phyloP scores from a whole-genome alignment of 2,113 vertebrate species.

The Sapayoa aenigma region DNA sequence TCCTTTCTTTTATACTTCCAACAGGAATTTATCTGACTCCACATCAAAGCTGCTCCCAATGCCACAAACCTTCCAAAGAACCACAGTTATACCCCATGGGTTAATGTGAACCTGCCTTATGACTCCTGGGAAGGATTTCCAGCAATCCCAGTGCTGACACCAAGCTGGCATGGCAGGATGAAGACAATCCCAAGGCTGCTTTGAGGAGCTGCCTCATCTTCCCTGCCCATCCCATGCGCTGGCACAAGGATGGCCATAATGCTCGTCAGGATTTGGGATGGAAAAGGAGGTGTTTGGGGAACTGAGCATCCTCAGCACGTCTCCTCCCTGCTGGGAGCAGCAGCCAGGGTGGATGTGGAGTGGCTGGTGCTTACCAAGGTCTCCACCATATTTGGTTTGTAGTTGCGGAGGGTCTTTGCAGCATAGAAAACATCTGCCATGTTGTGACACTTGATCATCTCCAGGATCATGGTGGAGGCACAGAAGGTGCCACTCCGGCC shows the following conservation, averaged over 20 bases:
- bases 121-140: background rate
- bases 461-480: constrained; percentile 90
- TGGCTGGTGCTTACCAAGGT: constrained; percentile 85
- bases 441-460: constrained; percentile 97
- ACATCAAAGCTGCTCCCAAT: background rate
- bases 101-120: background rate
- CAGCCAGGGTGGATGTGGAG: background rate
- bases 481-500: constrained; percentile 94
- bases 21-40: background rate
- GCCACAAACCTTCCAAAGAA: background rate
- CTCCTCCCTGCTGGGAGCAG: accelerated
- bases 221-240: background rate
- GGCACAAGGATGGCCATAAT: too few relatives aligned
- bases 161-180: accelerated
- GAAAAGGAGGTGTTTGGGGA: background rate
- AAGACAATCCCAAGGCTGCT: background rate
- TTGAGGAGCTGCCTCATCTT: background rate
- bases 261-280: background rate
- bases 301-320: background rate
- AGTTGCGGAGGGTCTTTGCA: constrained; percentile 95
- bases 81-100: background rate
- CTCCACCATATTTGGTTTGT: constrained; percentile 99
- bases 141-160: background rate
- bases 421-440: constrained; percentile 97
- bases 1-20: background rate